Percentiles rank a stretch among this genome's conserved stretches.
Conservation (phyloP, 2,797 vertebrate species). For the Diglossa cyanea region DNA sequence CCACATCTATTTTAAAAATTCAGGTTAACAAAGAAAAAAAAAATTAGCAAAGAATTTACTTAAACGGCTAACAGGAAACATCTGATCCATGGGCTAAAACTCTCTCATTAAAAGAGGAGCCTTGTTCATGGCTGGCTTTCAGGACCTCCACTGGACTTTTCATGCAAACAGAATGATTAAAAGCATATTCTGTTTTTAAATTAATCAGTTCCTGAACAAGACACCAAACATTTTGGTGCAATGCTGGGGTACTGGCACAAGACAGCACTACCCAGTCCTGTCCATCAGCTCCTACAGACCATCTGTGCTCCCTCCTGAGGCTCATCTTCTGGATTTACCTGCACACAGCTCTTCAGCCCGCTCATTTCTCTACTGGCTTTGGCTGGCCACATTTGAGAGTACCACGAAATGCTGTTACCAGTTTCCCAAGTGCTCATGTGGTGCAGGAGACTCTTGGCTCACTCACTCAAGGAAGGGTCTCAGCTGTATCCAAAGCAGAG, state of each 20-base stretch:
- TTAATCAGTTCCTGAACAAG: not conserved
- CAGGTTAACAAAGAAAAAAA: not conserved
- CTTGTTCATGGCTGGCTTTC: not conserved
- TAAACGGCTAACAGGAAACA: not conserved
- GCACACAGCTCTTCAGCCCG: not conserved
- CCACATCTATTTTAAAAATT: not conserved
- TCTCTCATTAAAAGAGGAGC: not conserved
- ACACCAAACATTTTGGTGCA: not conserved
- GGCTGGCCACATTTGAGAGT: not conserved
- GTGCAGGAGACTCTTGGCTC: not conserved
- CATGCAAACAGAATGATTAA: not conserved
- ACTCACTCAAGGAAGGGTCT: not conserved
- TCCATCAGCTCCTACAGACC: not conserved
- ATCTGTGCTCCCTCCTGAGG: not conserved
- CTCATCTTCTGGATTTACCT: not conserved
- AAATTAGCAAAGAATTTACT: not conserved
- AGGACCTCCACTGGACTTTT: not conserved
- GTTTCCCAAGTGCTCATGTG: not conserved
- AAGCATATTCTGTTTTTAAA: not conserved
- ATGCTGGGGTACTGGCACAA: not conserved
- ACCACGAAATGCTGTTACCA: not conserved
- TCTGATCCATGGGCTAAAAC: not conserved
- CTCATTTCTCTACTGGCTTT: not conserved
- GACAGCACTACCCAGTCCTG: not conserved
- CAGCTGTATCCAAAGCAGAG: not conserved